Conservation (phyloP, 2,797 vertebrate species). For the Amblyopsis hoosieri region DNA sequence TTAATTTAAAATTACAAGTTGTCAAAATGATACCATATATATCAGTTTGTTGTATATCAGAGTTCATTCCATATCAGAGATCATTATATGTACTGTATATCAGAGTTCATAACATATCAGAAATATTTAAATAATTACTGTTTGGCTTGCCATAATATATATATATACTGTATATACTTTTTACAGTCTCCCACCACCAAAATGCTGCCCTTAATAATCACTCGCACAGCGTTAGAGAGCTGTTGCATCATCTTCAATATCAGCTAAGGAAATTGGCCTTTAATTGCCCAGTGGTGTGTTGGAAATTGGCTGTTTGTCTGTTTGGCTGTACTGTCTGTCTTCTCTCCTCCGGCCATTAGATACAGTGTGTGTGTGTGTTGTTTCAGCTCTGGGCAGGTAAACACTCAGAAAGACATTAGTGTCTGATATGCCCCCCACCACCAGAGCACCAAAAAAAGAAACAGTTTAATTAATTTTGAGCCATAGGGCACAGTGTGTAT, state of each 20-base stretch:
- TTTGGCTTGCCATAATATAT: neutral
- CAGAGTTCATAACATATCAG: too few species aligned
- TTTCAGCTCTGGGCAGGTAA: constrained; percentile 65
- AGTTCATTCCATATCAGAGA: too few species aligned
- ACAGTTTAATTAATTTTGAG: constrained; percentile 73
- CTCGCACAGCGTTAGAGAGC: constrained; percentile 42
- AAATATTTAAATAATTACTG: too few species aligned
- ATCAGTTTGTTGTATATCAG: too few species aligned
- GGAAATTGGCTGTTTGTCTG: constrained; percentile 30
- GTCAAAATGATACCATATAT: too few species aligned
- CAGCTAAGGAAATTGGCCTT: constrained; percentile 38
- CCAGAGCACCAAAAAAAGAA: constrained; percentile 49
- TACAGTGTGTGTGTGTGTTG: constrained; percentile 54
- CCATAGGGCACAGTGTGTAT: constrained; percentile 56
- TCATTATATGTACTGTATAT: too few species aligned
- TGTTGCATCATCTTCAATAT: constrained; percentile 38
- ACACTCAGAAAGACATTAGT: constrained; percentile 67
- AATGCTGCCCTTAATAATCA: constrained; percentile 12
- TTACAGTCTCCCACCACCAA: neutral
- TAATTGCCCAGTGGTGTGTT: constrained; percentile 52
- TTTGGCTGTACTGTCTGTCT: constrained; percentile 6
- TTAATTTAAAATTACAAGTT: too few species aligned
- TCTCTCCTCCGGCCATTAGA: constrained; percentile 54
- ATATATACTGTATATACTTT: constrained; percentile 6
- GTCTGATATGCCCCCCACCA: constrained; percentile 62